These are phyloP conservation scores for Grantiella picta DNA, from an alignment of 2,113 vertebrate species.

Conservation along the genomic window DNA sequence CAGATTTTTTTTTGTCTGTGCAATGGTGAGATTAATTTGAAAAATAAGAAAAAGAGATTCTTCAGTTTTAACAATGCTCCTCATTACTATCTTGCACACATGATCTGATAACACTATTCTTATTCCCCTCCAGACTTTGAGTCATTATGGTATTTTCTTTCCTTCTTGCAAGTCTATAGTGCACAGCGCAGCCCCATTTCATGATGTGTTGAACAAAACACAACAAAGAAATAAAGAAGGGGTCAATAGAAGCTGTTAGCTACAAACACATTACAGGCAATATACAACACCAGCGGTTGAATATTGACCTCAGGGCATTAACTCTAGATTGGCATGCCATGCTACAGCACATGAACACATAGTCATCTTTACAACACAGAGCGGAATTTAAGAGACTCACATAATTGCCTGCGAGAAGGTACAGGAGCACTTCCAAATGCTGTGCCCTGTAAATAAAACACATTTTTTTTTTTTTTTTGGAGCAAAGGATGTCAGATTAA, in stretches of 20 bases:
- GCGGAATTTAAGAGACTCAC: conserved; percentile 79
- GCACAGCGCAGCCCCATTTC: background rate
- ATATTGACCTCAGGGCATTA: conserved; percentile 73
- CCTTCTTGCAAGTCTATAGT: background rate
- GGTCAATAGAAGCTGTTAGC: conserved; percentile 55
- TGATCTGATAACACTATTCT: background rate
- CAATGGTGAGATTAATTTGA: background rate
- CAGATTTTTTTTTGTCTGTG: background rate
- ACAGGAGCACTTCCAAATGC: conserved; percentile 80
- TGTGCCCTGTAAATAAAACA: conserved; percentile 85
- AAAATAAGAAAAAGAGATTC: background rate
- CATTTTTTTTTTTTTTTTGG: conserved; percentile 76
- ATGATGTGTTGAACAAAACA: conserved; percentile 50
- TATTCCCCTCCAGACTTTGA: conserved; percentile 72
- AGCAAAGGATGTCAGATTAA: conserved; percentile 72
- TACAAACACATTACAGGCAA: conserved; percentile 68
- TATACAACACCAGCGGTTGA: conserved; percentile 73
- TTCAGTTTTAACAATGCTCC: background rate
- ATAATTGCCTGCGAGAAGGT: conserved; percentile 81
- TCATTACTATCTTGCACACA: background rate
- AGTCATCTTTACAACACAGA: conserved; percentile 78
- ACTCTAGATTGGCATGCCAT: conserved; percentile 77
- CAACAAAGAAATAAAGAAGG: conserved; percentile 45
- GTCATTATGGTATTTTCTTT: conserved; percentile 9
- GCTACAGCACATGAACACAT: conserved; percentile 79